Evolutionary conservation across 2,113 vertebrate species (phyloP).

Genomic region (Phalacrocorax aristotelis): DNA sequence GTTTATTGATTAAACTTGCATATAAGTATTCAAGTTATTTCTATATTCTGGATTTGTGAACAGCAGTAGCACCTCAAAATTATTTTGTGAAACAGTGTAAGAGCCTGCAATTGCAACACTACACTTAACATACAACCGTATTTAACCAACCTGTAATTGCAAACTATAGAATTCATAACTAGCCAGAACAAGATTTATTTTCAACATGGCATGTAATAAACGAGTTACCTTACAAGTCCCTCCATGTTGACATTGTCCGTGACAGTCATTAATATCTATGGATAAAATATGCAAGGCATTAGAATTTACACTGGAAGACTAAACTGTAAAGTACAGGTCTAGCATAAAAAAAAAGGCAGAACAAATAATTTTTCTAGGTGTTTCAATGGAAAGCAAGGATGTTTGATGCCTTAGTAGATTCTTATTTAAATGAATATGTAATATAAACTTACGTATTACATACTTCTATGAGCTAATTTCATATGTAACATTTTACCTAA

Average conservation of each 20-base stretch:
- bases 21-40: not conserved
- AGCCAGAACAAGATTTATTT: not conserved
- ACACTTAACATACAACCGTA: not conserved
- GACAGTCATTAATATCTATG: slow-evolving; percentile 86
- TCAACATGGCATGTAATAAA: not conserved
- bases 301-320: not conserved
- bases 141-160: not conserved
- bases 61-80: not conserved
- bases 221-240: slow-evolving; percentile 87
- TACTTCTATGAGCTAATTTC: not conserved
- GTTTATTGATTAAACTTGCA: not conserved
- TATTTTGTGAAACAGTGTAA: not conserved
- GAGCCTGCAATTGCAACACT: not conserved
- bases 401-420: not conserved
- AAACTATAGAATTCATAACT: not conserved
- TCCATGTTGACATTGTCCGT: slow-evolving; percentile 90
- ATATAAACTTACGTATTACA: not conserved
- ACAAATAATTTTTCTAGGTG: not conserved
- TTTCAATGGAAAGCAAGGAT: not conserved
- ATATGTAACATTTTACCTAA: not conserved
- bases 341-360: not conserved
- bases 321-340: not conserved
- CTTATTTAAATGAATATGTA: not conserved
- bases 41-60: not conserved
- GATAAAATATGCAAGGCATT: slow-evolving; percentile 34